A percentile compares a stretch with the other conserved stretches of the same genome.
phyloP scores from a whole-genome alignment of 2,797 vertebrate genomes.

The Molossus alvarezi region DNA sequence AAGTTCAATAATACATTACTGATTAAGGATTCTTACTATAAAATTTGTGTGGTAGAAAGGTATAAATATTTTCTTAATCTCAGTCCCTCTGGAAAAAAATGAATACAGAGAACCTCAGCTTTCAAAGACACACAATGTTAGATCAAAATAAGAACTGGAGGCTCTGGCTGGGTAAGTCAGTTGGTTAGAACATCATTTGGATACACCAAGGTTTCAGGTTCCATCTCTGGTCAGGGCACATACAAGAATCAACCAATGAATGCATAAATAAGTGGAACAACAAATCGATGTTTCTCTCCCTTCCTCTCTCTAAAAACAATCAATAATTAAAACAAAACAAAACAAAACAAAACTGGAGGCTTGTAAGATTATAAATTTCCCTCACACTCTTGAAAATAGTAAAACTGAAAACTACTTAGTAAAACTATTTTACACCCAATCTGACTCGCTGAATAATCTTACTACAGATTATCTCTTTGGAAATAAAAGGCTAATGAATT shows the following conservation, averaged over 20 bases:
- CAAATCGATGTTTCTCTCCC: too few species aligned
- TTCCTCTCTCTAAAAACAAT: too few species aligned
- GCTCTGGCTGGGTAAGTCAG: too few species aligned
- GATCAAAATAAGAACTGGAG: not conserved
- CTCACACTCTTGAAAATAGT: slow-evolving; percentile 15
- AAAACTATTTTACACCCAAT: slow-evolving; percentile 45
- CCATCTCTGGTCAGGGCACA: too few species aligned
- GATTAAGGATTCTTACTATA: not conserved
- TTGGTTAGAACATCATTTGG: too few species aligned
- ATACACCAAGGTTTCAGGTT: too few species aligned
- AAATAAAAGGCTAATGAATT: slow-evolving; percentile 59
- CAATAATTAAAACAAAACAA: too few species aligned
- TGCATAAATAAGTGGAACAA: too few species aligned
- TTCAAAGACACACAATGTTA: not conserved
- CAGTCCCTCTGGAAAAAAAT: not conserved
- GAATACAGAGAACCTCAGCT: not conserved
- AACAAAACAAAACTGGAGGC: not conserved
- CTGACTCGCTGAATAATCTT: slow-evolving; percentile 51
- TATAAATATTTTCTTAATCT: slow-evolving; percentile 9
- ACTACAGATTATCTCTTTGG: slow-evolving; percentile 1
- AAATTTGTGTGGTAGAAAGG: not conserved
- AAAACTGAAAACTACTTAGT: slow-evolving; percentile 56
- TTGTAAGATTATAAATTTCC: not conserved
- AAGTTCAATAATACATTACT: slow-evolving; percentile 7
- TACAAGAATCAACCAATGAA: too few species aligned